Conservation (phyloP, 2,113 vertebrate genomes). For the Xiphophorus maculatus region DNA sequence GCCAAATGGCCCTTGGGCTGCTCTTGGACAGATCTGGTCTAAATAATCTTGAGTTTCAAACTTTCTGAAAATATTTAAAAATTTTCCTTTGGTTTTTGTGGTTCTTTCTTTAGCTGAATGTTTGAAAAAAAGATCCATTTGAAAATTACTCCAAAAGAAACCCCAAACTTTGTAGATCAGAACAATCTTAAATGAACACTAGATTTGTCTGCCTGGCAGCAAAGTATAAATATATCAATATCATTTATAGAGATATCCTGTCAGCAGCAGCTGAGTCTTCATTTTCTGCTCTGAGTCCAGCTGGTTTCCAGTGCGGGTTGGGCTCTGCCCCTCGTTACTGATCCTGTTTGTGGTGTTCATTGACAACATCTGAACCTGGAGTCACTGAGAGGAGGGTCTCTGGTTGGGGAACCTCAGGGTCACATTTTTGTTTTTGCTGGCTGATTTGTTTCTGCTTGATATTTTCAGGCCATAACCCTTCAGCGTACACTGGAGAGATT, state of each 20-base stretch:
- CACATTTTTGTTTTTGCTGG: not conserved
- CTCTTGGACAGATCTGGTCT: too few species aligned
- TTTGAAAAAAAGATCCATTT: not conserved
- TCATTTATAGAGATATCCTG: not conserved
- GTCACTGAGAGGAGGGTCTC: not conserved
- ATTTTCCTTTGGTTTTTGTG: not conserved
- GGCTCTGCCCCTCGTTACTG: not conserved
- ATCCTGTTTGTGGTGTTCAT: not conserved
- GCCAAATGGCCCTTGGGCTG: too few species aligned
- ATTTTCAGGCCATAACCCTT: not conserved
- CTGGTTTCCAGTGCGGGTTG: not conserved
- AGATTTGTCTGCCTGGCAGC: not conserved
- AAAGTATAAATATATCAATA: not conserved
- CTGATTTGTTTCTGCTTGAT: not conserved
- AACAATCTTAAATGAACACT: not conserved
- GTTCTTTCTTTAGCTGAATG: not conserved
- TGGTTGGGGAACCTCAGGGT: not conserved
- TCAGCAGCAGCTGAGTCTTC: not conserved
- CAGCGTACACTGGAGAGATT: not conserved
- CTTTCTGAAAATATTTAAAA: too few species aligned
- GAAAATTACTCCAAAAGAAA: not conserved
- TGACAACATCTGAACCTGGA: not conserved
- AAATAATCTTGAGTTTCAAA: too few species aligned
- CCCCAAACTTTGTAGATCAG: not conserved
- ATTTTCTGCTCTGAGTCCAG: not conserved